Evolutionary conservation across 2,888 invertebrate genomes (phyloP).

Genomic region (Drosophila tanythrix): DNA sequence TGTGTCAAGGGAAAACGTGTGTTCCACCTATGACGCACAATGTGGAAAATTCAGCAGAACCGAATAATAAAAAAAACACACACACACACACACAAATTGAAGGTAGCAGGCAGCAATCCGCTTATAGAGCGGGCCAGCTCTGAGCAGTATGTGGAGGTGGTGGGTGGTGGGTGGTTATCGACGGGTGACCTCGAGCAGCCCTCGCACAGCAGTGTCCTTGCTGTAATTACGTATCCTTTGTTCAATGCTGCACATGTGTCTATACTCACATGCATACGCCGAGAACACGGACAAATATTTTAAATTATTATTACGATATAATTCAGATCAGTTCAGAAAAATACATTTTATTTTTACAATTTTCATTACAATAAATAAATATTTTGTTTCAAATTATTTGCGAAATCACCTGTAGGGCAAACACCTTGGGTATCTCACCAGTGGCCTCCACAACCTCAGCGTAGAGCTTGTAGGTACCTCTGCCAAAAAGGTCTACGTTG

Average conservation of each 20-base stretch:
- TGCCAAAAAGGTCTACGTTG: conserved; percentile 26
- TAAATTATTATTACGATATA: neutral
- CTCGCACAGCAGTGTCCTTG: conserved; percentile 45
- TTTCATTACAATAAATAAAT: neutral
- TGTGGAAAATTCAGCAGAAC: conserved; percentile 54
- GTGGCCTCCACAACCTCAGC: conserved; percentile 59
- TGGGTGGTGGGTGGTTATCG: neutral
- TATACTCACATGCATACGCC: neutral
- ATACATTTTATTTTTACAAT: neutral
- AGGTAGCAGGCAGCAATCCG: conserved; percentile 62
- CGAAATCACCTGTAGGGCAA: conserved; percentile 64
- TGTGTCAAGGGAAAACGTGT: conserved; percentile 35
- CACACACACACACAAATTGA: neutral
- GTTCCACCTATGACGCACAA: conserved; percentile 66
- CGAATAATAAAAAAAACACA: neutral
- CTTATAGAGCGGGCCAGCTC: conserved; percentile 51
- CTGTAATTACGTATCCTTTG: conserved; percentile 69
- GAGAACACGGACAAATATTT: neutral
- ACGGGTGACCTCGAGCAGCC: conserved; percentile 33
- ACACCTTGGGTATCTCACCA: conserved; percentile 61
- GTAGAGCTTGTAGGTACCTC: conserved; percentile 62
- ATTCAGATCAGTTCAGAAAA: neutral
- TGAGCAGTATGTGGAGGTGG: neutral
- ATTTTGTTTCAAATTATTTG: conserved; percentile 13
- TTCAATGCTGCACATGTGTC: conserved; percentile 23